Conservation (phyloP, 2,113 vertebrate genomes). For the Plecturocebus donacophilus region DNA sequence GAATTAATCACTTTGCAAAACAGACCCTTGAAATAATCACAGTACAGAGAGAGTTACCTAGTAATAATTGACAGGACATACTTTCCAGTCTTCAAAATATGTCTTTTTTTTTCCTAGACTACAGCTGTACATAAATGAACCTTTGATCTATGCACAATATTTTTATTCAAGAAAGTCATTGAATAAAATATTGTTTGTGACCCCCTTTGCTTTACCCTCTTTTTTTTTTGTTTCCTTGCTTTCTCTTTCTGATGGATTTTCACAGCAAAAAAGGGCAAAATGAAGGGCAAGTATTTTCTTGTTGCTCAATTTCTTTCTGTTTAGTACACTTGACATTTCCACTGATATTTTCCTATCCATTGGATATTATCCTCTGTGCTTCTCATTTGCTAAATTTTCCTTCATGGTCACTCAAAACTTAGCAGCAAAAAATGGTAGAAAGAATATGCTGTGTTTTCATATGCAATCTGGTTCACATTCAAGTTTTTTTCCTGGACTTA, state of each 20-base stretch:
- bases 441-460: constrained; percentile 54
- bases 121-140: constrained; percentile 85
- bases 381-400: constrained; percentile 72
- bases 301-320: constrained; percentile 87
- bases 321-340: constrained; percentile 82
- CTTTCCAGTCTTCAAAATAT: constrained; percentile 80
- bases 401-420: constrained; percentile 60
- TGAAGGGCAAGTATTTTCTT: constrained; percentile 94
- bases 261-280: constrained; percentile 85
- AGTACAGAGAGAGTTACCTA: constrained; percentile 78
- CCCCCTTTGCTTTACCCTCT: constrained; percentile 89
- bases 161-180: constrained; percentile 91
- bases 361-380: constrained; percentile 85
- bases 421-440: constrained; percentile 39
- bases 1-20: constrained; percentile 53
- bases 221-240: constrained; percentile 90
- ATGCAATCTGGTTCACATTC: constrained; percentile 53
- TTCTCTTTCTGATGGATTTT: constrained; percentile 90
- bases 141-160: constrained; percentile 90
- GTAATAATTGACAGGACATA: constrained; percentile 66
- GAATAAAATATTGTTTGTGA: constrained; percentile 93
- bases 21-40: constrained; percentile 84
- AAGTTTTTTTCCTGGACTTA: not conserved
- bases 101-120: constrained; percentile 83
- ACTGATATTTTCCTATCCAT: constrained; percentile 81